Percentiles rank a stretch among this genome's conserved stretches.
These are phyloP conservation scores for Oscheius sp. DNA, from an alignment of 2,888 invertebrate genomes.

Conservation along the genomic window DNA sequence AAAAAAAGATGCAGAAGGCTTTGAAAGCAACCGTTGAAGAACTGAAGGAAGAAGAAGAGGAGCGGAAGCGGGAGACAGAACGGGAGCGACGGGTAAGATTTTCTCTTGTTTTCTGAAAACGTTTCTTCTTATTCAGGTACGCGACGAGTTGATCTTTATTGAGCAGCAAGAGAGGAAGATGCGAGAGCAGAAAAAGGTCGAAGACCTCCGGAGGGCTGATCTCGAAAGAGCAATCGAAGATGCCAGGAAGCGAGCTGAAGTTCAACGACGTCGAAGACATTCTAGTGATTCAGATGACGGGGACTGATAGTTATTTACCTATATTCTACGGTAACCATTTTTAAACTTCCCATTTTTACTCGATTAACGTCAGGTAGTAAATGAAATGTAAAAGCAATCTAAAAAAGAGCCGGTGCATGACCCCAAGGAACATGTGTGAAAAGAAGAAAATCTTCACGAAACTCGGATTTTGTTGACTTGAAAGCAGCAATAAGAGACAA, in stretches of 20 bases:
- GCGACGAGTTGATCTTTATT: constrained; percentile 51
- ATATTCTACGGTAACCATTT: neutral
- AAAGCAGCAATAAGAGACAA: neutral
- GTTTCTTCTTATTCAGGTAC: constrained; percentile 37
- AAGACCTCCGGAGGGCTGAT: constrained; percentile 6
- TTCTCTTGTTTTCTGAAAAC: too few species aligned
- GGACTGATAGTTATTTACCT: neutral
- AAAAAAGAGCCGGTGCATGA: too few species aligned
- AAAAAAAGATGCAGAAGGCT: constrained; percentile 60
- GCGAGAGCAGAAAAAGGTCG: constrained; percentile 42
- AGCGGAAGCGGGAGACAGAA: constrained; percentile 48
- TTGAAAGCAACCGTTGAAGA: constrained; percentile 62
- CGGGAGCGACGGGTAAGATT: constrained; percentile 43
- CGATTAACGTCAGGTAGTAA: neutral
- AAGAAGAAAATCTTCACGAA: too few species aligned
- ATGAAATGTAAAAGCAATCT: too few species aligned
- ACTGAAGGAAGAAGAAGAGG: constrained; percentile 62
- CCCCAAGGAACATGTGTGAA: too few species aligned
- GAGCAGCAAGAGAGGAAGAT: constrained; percentile 49
- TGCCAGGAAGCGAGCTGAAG: constrained; percentile 13
- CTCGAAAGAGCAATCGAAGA: constrained; percentile 1
- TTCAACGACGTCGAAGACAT: neutral
- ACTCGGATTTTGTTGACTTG: neutral
- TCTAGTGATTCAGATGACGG: neutral
- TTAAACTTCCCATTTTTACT: neutral